A percentile compares a stretch with the other conserved stretches of the same genome.
Evolutionary conservation across 1,140 invertebrate species (phyloP).

Genomic region (Mya arenaria): DNA sequence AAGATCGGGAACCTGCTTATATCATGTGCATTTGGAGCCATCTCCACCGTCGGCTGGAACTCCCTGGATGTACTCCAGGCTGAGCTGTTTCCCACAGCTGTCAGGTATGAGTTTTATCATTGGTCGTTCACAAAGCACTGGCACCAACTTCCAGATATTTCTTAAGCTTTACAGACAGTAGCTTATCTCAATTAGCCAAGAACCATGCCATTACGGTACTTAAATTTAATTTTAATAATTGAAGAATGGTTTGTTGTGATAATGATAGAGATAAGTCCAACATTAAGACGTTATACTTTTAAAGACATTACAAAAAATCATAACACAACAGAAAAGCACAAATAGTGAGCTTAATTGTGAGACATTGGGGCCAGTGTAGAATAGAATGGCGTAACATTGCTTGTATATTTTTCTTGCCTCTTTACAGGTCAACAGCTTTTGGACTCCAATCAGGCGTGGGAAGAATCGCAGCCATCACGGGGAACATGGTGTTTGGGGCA

Average conservation of each 20-base stretch:
- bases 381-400: neutral
- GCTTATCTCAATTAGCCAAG: neutral
- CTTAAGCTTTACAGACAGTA: neutral
- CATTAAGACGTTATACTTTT: too few species aligned
- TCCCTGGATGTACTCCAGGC: conserved; percentile 82
- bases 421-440: conserved; percentile 82
- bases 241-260: too few species aligned
- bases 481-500: conserved; percentile 81
- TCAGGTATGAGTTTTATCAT: conserved; percentile 83
- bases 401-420: neutral
- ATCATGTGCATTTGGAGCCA: conserved; percentile 81
- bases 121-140: neutral
- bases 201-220: neutral
- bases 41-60: conserved; percentile 82
- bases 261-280: too few species aligned
- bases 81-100: conserved; percentile 82
- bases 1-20: conserved; percentile 72
- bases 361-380: too few species aligned
- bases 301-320: neutral
- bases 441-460: conserved; percentile 81
- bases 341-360: neutral
- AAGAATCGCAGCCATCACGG: conserved; percentile 82
- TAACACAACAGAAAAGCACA: neutral
- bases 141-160: too few species aligned
- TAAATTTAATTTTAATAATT: too few species aligned